Evolutionary conservation across 1,140 invertebrate species (phyloP), one percentile per base, ranked within the genome.

Genomic region (Zelostemma sp.): DNA sequence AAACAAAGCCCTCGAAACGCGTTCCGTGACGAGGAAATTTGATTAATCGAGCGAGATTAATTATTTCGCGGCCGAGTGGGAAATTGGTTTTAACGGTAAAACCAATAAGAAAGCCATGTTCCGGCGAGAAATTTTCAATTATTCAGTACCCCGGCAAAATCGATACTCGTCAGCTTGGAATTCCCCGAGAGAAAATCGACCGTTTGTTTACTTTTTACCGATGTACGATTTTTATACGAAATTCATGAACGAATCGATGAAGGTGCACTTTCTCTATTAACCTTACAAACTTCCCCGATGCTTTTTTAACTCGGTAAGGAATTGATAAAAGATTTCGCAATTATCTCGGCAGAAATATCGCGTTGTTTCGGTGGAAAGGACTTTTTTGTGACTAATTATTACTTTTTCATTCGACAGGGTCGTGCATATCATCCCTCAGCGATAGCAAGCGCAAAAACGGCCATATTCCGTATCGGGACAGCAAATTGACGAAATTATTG

Each of bases 391-490:
- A n/a, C n/a, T 47, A 19, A 18, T 47, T 2, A 19, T 19, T 18
- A n/a, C 6, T 17, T 21, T 64, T 21, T 41, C 2, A 51, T 12
- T 47, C n/a, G 81, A 6, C 73, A 95, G 94, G 96, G 25, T 98
- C 98, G 77, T 98, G 97, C 74, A 97, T 97, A 78, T 91, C 95
- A 8, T 94, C 95, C 19, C 79, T 97, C 47, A 96, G 95, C 66
- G 95, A 97, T 80, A 86, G 89, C 1, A 94, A 92, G 73, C 92
- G 93, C 67, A 91, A 93, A 67, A 87, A 86, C 56, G 93, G 92
- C 0, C 94, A 97, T 76, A 96, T 98, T 66, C 96, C 96, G 0
- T 98, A 97, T 80, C 84, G 96, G 67, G 95, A 98, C 76, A 97
- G 95, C 59, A 97, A 97, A 80, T 85, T 98, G 6, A 98, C 95